Base-by-base conservation (phyloP, 2,797 vertebrate genomes). In the Microctenopoma stevenorrisi region DNA sequence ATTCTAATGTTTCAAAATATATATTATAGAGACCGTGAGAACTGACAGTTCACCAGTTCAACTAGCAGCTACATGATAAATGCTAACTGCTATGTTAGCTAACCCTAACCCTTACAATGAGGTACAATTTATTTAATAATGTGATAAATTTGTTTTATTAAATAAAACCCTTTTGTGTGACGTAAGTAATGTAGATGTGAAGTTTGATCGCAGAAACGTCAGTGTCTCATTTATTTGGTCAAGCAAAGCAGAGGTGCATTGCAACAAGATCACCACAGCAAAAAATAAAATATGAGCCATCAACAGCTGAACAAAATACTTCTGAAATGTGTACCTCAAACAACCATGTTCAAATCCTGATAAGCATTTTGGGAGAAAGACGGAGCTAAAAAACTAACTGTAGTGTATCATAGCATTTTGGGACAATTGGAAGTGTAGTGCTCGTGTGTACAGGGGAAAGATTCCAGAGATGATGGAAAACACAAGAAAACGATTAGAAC, bases 281-380 rank as follows among this genome's bases (percentile, higher is more conserved):
- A 38, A 22, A 48, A 3, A 38, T 4, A 12, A 38, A 38, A n/a
- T 35, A 16, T 5, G 7, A 50, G 25, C 9, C 3, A 40, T 11
- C 37, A 22, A 5, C 2, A 1, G 4, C 16, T 18, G 43, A 38
- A 6, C 43, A 16, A 22, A 22, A 25, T 14, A 3, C n/a, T 0
- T 16, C 26, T 63, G 11, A 59, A 49, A 51, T 62, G 46, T 58
- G 30, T 11, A 9, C 30, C 40, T 60, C 30, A 43, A 10, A 49
- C 5, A 11, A n/a, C 22, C 59, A 42, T 11, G 49, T 33, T 44
- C 18, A 30, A 61, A 38, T 35, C 4, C 33, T 12, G 10, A 38
- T 12, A 9, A 10, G 37, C 8, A 37, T 5, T 53, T 12, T 30
- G 15, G 51, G 14, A 56, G 51, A 11, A 56, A 26, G 7, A 6